phyloP scores from a whole-genome alignment of 2,797 vertebrate genomes.

The Philypnodon macrostomus region DNA sequence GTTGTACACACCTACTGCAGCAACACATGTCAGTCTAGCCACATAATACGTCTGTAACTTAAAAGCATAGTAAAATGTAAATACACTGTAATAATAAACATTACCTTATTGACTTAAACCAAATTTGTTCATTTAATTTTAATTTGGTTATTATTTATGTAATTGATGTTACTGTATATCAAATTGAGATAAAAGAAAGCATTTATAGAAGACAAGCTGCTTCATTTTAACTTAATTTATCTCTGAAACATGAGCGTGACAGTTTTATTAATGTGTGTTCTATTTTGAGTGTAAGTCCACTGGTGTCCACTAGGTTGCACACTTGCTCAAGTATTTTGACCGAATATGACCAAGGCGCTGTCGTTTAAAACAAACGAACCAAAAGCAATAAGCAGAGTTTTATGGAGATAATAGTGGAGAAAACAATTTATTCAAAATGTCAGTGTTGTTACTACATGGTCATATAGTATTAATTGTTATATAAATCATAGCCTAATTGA shows the following conservation, averaged over 20 bases:
- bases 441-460: no score
- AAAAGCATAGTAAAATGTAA: slow-evolving; percentile 13
- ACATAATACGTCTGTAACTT: slow-evolving; percentile 23
- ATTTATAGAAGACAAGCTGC: not conserved
- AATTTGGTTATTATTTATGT: no score
- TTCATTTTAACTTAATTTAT: not conserved
- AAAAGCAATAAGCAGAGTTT: not conserved
- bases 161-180: not conserved
- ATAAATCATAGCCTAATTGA: no score
- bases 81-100: slow-evolving; percentile 8
- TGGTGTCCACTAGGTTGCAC: slow-evolving; percentile 58
- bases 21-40: slow-evolving; percentile 15
- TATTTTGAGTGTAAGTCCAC: not conserved
- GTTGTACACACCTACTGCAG: slow-evolving; percentile 27
- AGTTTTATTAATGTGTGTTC: not conserved
- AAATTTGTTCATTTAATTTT: not conserved
- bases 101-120: not conserved
- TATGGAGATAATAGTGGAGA: slow-evolving; percentile 2
- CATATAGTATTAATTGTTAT: no score
- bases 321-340: slow-evolving; percentile 2
- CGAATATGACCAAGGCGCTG: not conserved
- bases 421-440: no score
- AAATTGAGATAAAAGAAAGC: not conserved
- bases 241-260: not conserved
- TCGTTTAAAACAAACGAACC: slow-evolving; percentile 6